Evolutionary conservation across 2,797 vertebrate genomes (phyloP).

Genomic region (Australoheros facetus): DNA sequence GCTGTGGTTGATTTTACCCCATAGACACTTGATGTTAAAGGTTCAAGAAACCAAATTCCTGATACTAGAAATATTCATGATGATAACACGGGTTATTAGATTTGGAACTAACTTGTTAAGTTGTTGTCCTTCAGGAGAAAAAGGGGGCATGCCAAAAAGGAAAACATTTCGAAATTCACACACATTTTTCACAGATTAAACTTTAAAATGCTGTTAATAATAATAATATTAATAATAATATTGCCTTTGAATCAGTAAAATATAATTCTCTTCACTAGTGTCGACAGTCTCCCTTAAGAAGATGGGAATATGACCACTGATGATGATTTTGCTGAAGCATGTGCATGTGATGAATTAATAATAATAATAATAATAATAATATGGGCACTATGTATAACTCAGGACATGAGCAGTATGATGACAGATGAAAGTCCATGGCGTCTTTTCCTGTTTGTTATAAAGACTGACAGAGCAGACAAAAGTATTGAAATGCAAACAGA

Average conservation of each 20-base stretch:
- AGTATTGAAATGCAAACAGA: not conserved
- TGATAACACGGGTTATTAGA: not conserved
- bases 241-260: not conserved
- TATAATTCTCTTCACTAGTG: not conserved
- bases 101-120: not conserved
- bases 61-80: not conserved
- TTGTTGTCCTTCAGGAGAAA: not conserved
- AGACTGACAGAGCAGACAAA: not conserved
- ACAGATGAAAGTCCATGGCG: not conserved
- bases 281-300: not conserved
- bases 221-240: too few species aligned
- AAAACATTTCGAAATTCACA: not conserved
- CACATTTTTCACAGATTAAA: not conserved
- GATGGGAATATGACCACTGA: not conserved
- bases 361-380: not conserved
- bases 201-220: not conserved
- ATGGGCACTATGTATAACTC: slow-evolving; percentile 1
- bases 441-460: not conserved
- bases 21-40: not conserved
- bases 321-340: not conserved
- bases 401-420: not conserved
- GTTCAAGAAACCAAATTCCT: not conserved
- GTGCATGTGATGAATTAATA: slow-evolving; percentile 1
- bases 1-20: not conserved
- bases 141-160: not conserved